Percentiles rank a stretch among this genome's conserved stretches.
These are phyloP conservation scores for Diploscapter pachys DNA, from an alignment of 1,140 invertebrate genomes.

Conservation along the genomic window DNA sequence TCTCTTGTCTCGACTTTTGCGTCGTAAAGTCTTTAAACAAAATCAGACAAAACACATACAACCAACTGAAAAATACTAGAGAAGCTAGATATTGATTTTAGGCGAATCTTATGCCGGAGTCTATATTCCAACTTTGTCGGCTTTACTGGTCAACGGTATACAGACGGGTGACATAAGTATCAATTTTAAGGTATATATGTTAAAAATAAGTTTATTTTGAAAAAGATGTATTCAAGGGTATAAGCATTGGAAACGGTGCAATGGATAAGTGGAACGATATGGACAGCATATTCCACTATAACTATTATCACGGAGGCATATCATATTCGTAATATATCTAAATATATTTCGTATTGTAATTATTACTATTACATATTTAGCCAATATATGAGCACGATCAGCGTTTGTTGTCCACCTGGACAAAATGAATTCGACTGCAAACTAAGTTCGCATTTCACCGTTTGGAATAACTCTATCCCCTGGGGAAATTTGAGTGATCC, in stretches of 20 bases:
- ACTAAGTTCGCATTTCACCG: conserved; percentile 18
- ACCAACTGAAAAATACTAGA: too few relatives aligned
- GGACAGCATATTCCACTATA: conserved; percentile 29
- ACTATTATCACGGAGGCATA: conserved; percentile 35
- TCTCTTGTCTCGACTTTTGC: too few relatives aligned
- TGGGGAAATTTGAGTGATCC: conserved; percentile 21
- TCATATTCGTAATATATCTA: not conserved
- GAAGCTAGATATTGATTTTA: too few relatives aligned
- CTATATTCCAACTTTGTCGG: conserved; percentile 63
- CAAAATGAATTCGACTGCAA: conserved; percentile 23
- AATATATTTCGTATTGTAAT: too few relatives aligned
- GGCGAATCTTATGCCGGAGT: conserved; percentile 61
- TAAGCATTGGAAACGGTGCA: conserved; percentile 39
- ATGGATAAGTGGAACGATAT: conserved; percentile 25
- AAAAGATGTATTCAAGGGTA: conserved; percentile 14
- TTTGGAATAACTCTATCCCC: conserved; percentile 19
- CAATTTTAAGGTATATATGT: conserved; percentile 22
- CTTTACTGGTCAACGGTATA: conserved; percentile 55
- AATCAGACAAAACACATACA: too few relatives aligned
- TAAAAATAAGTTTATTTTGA: not conserved
- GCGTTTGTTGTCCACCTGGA: not conserved
- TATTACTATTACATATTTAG: conserved; percentile 1
- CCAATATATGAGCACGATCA: conserved; percentile 3
- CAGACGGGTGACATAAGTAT: conserved; percentile 23
- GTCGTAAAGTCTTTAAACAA: too few relatives aligned